Evolutionary conservation across 2,888 invertebrate species (phyloP).

Genomic region (Drosophila mimetica): DNA sequence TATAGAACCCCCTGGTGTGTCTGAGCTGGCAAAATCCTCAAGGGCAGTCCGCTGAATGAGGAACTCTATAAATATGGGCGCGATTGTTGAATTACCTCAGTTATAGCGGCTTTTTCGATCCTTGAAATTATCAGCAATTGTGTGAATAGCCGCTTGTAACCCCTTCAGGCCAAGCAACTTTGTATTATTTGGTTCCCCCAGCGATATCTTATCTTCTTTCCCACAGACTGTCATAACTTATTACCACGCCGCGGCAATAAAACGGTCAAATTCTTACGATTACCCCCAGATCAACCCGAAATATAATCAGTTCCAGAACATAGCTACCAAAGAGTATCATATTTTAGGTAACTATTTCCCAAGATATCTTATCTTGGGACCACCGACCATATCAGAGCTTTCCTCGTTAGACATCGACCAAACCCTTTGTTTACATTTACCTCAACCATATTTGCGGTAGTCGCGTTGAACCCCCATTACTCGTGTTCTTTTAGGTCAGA

Average conservation of each 20-base stretch:
- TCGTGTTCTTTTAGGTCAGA: conserved; percentile 40
- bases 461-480: conserved; percentile 18
- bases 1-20: conserved; percentile 15
- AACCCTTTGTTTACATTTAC: conserved; percentile 39
- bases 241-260: conserved; percentile 19
- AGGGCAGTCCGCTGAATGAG: conserved; percentile 21
- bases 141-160: conserved; percentile 26
- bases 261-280: conserved; percentile 21
- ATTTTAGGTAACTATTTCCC: conserved; percentile 11
- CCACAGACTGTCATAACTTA: conserved; percentile 40
- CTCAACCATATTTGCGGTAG: conserved; percentile 3
- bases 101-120: conserved; percentile 8
- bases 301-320: conserved; percentile 15
- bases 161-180: conserved; percentile 6
- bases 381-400: conserved; percentile 26
- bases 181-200: conserved; percentile 11
- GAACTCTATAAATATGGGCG: conserved; percentile 45
- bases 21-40: conserved; percentile 17
- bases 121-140: conserved; percentile 18
- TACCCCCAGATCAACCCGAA: conserved; percentile 13
- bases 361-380: conserved; percentile 24
- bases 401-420: conserved; percentile 12
- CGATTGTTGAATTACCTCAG: conserved; percentile 14
- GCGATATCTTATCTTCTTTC: conserved; percentile 30
- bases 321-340: conserved; percentile 4